Conservation (phyloP, 2,113 vertebrate genomes). For the Etia nguti region DNA sequence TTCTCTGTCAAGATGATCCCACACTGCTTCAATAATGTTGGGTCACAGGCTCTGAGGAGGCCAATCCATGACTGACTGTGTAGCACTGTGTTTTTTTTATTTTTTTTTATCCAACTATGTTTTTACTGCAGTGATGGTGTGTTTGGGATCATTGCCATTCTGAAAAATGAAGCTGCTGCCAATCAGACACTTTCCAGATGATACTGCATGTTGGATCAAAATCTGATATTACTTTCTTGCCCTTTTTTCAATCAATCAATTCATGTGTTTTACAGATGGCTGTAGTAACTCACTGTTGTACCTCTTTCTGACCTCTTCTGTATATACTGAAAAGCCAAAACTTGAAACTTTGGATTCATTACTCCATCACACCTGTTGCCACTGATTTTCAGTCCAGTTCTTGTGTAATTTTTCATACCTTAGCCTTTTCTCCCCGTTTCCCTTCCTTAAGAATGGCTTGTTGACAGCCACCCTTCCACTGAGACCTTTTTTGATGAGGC, state of each 20-base stretch:
- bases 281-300: background rate
- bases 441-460: background rate
- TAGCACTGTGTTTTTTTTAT: too few species aligned
- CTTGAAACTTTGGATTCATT: background rate
- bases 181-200: background rate
- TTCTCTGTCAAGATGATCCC: background rate
- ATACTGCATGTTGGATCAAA: background rate
- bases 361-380: background rate
- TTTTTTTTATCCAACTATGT: rapidly evolving
- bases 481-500: background rate
- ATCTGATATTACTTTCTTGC: background rate
- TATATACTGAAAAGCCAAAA: background rate
- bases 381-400: background rate
- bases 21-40: background rate
- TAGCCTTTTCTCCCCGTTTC: background rate
- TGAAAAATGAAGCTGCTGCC: background rate
- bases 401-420: background rate
- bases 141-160: background rate
- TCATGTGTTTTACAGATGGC: background rate
- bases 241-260: background rate
- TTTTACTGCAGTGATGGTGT: background rate
- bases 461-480: background rate
- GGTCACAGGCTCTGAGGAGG: background rate
- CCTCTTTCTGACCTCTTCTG: background rate
- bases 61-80: background rate